Conservation (phyloP, 2,113 vertebrate genomes). For the Cyphomyrus plagiostoma region DNA sequence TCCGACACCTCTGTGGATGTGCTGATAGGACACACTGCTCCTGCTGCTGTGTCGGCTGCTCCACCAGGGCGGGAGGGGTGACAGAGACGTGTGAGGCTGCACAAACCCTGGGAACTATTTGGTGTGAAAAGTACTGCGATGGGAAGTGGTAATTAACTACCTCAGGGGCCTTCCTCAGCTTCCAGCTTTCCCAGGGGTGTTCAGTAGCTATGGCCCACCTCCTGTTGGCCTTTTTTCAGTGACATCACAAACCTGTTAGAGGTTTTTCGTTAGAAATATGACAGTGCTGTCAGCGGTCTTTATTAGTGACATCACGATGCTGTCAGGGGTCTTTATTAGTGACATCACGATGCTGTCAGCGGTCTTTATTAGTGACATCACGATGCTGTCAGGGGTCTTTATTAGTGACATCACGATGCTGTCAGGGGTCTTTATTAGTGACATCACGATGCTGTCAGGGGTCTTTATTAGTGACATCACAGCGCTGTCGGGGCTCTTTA, state of each 20-base stretch:
- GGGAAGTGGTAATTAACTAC: constrained; percentile 8
- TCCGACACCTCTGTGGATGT: constrained; percentile 9
- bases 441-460: background rate
- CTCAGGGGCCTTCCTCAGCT: background rate
- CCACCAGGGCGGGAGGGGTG: background rate
- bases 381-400: background rate
- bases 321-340: background rate
- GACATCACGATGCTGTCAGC: background rate
- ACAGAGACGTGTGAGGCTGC: background rate
- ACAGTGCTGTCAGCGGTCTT: background rate
- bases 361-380: background rate
- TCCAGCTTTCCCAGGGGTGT: background rate
- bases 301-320: background rate
- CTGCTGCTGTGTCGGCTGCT: background rate
- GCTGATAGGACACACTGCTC: background rate
- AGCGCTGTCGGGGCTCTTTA: background rate
- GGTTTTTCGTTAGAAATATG: background rate
- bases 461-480: background rate
- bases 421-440: background rate
- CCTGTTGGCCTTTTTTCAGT: background rate
- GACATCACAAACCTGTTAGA: background rate
- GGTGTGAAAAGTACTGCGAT: background rate
- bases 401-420: background rate
- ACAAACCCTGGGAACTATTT: constrained; percentile 15
- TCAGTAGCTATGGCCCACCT: background rate